A percentile compares a stretch with the other conserved stretches of the same genome.
Conservation (phyloP, 2,797 vertebrate genomes). For the Yasuhikotakia modesta region DNA sequence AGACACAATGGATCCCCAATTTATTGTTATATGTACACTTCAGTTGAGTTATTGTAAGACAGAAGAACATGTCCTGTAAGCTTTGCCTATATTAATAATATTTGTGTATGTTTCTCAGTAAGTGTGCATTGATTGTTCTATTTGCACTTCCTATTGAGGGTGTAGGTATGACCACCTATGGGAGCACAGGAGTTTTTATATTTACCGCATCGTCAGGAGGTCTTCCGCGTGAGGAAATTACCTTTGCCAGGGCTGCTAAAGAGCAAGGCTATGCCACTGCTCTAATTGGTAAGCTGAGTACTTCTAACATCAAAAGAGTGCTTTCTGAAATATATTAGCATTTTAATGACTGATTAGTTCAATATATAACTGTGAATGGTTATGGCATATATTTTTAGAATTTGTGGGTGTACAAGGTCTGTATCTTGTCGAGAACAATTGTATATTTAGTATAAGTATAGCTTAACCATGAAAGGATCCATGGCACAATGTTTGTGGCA, state of each 20-base stretch:
- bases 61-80: background rate
- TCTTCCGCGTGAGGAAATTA: constrained; percentile 82
- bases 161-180: constrained; percentile 49
- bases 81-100: background rate
- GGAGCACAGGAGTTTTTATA: constrained; percentile 74
- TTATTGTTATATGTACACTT: background rate
- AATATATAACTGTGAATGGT: background rate
- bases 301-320: background rate
- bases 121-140: background rate
- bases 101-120: background rate
- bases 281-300: constrained; percentile 80
- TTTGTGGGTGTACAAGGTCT: background rate
- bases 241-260: constrained; percentile 81
- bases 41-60: background rate
- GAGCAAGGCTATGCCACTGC: constrained; percentile 83
- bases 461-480: background rate
- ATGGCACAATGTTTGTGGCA: background rate
- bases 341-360: background rate
- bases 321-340: background rate
- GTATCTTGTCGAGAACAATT: too few relatives aligned
- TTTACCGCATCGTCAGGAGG: constrained; percentile 87
- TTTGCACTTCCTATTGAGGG: background rate
- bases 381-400: background rate
- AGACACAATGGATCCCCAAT: background rate
- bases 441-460: background rate